These are phyloP conservation scores for Thecocarcelia acutangulata DNA, from an alignment of 2,888 invertebrate genomes.

Conservation along the genomic window DNA sequence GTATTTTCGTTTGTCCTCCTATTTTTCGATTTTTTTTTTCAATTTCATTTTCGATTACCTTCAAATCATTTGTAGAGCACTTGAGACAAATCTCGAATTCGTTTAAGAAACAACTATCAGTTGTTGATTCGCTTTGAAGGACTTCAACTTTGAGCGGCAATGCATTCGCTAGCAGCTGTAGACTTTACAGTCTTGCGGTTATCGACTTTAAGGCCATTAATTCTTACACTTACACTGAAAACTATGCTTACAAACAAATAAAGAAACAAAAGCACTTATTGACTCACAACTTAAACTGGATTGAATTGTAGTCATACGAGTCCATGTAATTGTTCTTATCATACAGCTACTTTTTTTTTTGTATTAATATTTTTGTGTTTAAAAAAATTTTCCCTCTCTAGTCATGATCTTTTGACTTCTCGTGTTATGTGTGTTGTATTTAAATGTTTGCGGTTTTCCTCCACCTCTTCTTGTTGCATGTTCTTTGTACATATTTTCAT, in stretches of 20 bases:
- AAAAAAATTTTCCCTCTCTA: constrained; percentile 30
- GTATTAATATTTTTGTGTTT: background rate
- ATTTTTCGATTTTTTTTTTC: constrained; percentile 10
- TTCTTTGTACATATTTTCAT: constrained; percentile 18
- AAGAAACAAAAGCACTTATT: background rate
- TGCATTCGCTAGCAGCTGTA: constrained; percentile 59
- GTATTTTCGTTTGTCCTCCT: constrained; percentile 13
- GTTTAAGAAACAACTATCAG: constrained; percentile 61
- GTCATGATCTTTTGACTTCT: constrained; percentile 45
- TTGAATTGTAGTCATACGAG: constrained; percentile 23
- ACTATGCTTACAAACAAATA: background rate
- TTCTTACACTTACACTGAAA: constrained; percentile 9
- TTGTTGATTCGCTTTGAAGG: constrained; percentile 61
- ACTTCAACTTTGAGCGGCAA: constrained; percentile 59
- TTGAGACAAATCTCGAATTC: constrained; percentile 51
- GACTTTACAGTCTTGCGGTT: constrained; percentile 55
- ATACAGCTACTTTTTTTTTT: constrained; percentile 5
- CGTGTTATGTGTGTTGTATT: background rate
- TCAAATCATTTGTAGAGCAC: constrained; percentile 53
- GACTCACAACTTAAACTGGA: constrained; percentile 34
- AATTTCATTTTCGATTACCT: constrained; percentile 54
- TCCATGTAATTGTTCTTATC: constrained; percentile 29
- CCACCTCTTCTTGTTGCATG: constrained; percentile 1
- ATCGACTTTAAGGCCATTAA: constrained; percentile 58
- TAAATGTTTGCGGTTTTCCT: background rate